Conservation (phyloP, 2,797 vertebrate genomes). For the Lemur catta region DNA sequence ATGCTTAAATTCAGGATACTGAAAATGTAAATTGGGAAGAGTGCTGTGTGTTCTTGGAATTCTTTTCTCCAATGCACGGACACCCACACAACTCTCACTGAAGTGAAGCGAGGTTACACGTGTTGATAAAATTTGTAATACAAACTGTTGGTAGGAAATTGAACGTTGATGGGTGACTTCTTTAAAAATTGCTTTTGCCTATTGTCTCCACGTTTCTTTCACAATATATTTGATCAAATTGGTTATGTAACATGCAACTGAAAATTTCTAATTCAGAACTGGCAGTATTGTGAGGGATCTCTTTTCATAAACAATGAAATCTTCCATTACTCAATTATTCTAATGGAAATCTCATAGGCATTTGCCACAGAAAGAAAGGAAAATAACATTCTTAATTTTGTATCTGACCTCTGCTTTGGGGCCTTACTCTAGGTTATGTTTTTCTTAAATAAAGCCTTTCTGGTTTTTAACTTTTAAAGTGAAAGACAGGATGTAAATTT, state of each 20-base stretch:
- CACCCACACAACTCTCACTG: background rate
- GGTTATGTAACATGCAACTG: background rate
- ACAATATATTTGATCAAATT: background rate
- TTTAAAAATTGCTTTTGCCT: background rate
- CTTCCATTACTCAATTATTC: background rate
- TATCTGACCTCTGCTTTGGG: background rate
- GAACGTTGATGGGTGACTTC: background rate
- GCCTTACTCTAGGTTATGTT: background rate
- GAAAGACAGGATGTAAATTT: background rate
- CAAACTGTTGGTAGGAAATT: background rate
- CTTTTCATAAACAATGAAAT: background rate
- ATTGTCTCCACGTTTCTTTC: background rate
- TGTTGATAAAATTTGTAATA: background rate
- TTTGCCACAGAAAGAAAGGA: background rate
- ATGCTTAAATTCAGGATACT: constrained; percentile 71
- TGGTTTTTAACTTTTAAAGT: constrained; percentile 38
- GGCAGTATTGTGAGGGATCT: background rate
- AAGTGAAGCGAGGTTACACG: background rate
- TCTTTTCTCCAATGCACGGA: background rate
- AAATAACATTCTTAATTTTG: background rate
- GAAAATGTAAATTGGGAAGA: constrained; percentile 71
- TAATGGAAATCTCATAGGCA: background rate
- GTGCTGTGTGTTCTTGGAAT: background rate
- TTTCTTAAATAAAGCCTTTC: constrained; percentile 7
- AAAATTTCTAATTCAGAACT: background rate